Evolutionary conservation across 2,888 invertebrate genomes (phyloP), one percentile per base, ranked within the genome.

Genomic region (Mesochorus sp.): DNA sequence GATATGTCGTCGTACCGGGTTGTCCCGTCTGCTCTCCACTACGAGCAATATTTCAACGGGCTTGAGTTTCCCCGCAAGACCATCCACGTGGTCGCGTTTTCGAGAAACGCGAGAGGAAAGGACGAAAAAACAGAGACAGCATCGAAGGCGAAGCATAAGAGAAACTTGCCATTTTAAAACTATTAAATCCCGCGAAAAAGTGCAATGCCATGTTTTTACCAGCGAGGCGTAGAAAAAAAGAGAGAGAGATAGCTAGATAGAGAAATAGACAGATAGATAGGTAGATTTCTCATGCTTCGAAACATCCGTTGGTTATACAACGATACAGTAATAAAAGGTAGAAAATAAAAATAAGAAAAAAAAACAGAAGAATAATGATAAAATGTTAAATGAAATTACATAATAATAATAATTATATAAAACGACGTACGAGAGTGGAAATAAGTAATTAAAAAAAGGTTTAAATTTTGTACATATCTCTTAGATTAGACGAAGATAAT

Each of bases 181-280:
- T 82, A 81, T 82, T 81, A 74, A 83, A 81, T 71, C 77, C 67
- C 66, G 21, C 75, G 80, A 83, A 85, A 84, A 84, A 84, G 81
- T 81, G 83, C 85, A 81, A 82, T 84, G 80, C 81, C 81, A 81
- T 82, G 83, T 83, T 81, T 78, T 74, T 70, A 66, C 47, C 64
- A 51, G 37, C 49, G 73, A 73, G 42, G 55, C 73, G 55, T 72
- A 78, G 74, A 51, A 75, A 64, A 71, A 14, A 81, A 47, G 47
- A 70, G 53, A 21, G 8, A 34, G 53, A 70, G 53, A 47, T 47
- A 55, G 14, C 4, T 1, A 42, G 55, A 62, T 42, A 19, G 44
- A 61, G 39, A 59, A 26, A 44, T 10, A 62, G 71, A 73, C 8
- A 42, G 57, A 57, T 37, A 21, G 57, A 55, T 37, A 37, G 31